Evolutionary conservation across 2,797 vertebrate species (phyloP).

Genomic region (Karalla daura): DNA sequence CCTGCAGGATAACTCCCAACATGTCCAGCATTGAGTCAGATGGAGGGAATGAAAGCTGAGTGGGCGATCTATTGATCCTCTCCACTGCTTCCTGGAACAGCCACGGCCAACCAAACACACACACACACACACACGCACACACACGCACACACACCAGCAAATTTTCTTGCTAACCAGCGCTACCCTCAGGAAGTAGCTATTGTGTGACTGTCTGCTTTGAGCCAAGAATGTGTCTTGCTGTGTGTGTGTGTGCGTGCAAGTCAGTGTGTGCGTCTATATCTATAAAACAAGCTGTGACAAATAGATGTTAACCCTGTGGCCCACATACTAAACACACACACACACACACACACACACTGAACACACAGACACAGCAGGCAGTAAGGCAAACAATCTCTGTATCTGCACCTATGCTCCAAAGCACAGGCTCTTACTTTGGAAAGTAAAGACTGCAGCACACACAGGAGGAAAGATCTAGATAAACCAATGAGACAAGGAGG

Average conservation of each 20-base stretch:
- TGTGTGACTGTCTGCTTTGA: conserved; percentile 70
- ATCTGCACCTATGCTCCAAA: conserved; percentile 50
- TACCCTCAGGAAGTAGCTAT: conserved; percentile 78
- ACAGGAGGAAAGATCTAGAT: conserved; percentile 74
- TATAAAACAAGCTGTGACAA: conserved; percentile 69
- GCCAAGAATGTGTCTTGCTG: conserved; percentile 70
- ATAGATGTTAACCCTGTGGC: conserved; percentile 65
- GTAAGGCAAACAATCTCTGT: conserved; percentile 63
- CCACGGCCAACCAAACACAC: conserved; percentile 63
- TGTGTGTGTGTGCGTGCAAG: conserved; percentile 16
- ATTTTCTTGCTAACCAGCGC: conserved; percentile 72
- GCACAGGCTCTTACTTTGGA: conserved; percentile 65
- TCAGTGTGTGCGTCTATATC: conserved; percentile 26
- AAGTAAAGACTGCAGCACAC: conserved; percentile 75
- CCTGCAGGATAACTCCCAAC: conserved; percentile 71
- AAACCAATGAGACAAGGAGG: conserved; percentile 65
- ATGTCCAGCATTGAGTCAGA: conserved; percentile 80
- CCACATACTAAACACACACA: conserved; percentile 40
- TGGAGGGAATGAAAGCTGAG: conserved; percentile 78
- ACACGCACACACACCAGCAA: conserved; percentile 47
- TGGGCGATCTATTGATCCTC: conserved; percentile 83
- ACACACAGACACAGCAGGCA: conserved; percentile 33
- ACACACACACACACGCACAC: conserved; percentile 41
- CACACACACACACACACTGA: conserved; percentile 3
- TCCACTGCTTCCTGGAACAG: conserved; percentile 80